These are phyloP conservation scores for Endotricha flammealis DNA, from an alignment of 2,888 invertebrate genomes.

Conservation along the genomic window DNA sequence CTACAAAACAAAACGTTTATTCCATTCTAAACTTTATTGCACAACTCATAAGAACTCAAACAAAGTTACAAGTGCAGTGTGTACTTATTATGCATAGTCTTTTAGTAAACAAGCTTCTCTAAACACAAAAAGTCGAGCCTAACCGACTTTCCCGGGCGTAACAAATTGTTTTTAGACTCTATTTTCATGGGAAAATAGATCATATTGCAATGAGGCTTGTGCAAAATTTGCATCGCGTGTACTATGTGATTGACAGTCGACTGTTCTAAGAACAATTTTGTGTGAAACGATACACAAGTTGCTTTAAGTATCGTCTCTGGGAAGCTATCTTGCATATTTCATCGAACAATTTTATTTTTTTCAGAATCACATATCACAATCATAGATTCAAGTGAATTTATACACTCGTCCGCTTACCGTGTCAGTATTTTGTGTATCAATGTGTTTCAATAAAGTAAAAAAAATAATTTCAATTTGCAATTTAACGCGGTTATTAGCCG, in stretches of 20 bases:
- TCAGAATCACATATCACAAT: too few species aligned
- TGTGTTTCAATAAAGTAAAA: too few species aligned
- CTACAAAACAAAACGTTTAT: neutral
- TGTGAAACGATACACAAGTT: neutral
- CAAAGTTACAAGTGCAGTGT: neutral
- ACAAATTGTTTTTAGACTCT: too few species aligned
- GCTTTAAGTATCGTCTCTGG: neutral
- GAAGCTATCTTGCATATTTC: too few species aligned
- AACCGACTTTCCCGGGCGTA: conserved; percentile 17
- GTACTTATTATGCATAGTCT: conserved; percentile 9
- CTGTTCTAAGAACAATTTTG: conserved; percentile 4
- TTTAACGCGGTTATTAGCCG: too few species aligned
- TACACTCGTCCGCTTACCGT: too few species aligned
- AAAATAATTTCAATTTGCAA: too few species aligned
- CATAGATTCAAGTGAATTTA: too few species aligned
- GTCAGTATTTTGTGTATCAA: too few species aligned
- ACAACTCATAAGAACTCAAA: neutral
- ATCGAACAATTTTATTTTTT: too few species aligned
- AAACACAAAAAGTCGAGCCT: conserved; percentile 24
- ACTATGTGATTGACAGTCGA: conserved; percentile 5
- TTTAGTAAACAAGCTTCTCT: conserved; percentile 19
- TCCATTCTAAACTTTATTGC: neutral
- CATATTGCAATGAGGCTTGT: neutral
- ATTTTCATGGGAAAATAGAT: neutral
- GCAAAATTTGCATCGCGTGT: conserved; percentile 6